Evolutionary conservation across 2,113 vertebrate genomes (phyloP).

Genomic region (Chaetodon auriga): DNA sequence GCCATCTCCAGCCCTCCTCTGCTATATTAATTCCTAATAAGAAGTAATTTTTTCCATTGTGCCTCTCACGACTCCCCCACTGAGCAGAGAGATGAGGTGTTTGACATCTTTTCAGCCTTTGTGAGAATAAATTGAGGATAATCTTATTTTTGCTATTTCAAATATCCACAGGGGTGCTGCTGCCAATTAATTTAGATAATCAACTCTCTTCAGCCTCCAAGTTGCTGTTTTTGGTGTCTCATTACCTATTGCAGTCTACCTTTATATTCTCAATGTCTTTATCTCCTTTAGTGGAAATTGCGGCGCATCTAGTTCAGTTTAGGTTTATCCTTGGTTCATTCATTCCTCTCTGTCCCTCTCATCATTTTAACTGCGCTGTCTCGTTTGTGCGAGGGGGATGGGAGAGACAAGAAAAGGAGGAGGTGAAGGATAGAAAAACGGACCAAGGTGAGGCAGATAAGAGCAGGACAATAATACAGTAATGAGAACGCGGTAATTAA

Average conservation of each 20-base stretch:
- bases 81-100: conserved; percentile 57
- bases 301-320: conserved; percentile 39
- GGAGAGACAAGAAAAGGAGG: conserved; percentile 29
- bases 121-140: conserved; percentile 55
- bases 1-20: conserved; percentile 40
- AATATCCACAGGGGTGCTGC: conserved; percentile 45
- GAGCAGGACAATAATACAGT: conserved; percentile 50
- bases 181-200: conserved; percentile 70
- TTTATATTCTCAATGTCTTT: conserved; percentile 41
- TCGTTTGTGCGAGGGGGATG: conserved; percentile 16
- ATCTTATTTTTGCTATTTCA: conserved; percentile 52
- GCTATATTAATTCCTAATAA: conserved; percentile 59
- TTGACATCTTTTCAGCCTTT: conserved; percentile 59
- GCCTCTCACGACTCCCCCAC: conserved; percentile 38
- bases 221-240: conserved; percentile 50
- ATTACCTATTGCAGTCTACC: conserved; percentile 40
- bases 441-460: conserved; percentile 48
- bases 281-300: conserved; percentile 37
- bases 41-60: conserved; percentile 52
- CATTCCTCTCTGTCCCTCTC: conserved; percentile 17
- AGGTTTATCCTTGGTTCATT: conserved; percentile 34
- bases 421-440: conserved; percentile 19
- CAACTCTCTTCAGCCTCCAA: conserved; percentile 41
- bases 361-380: conserved; percentile 22
- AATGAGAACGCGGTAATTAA: conserved; percentile 53